Evolutionary conservation across 2,113 vertebrate genomes (phyloP), one percentile per base, ranked within the genome.

Genomic region (Thinocorus orbignyianus): DNA sequence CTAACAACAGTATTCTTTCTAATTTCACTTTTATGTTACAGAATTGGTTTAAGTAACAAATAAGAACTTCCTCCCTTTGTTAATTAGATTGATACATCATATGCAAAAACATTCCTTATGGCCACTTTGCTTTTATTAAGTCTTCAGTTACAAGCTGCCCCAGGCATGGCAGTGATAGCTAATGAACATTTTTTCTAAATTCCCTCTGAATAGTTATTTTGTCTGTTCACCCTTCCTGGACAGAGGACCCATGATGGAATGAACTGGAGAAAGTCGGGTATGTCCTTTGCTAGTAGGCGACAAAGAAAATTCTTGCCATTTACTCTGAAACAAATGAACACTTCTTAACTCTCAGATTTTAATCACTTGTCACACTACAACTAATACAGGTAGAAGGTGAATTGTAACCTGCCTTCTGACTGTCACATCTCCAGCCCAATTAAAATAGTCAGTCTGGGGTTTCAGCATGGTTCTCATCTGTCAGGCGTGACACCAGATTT

Each of bases 1-100:
- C 60, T 83, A 93, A 93, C 62, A 94, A 81, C 62, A 91, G 48
- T 94, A 76, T 86, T 82, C 52, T 94, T 94, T 69, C 71, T 74
- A 89, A 92, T 96, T 95, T 97, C n/a, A 81, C 62, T 77, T 97
- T 69, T 95, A 70, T 96, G 74, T 92, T 97, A 79, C 65, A 89
- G 62, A 96, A 91, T 39, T 12, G n/a, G 48, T 96, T 93, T 95
- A 92, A 97, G 57, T 94, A 95, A 90, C 61, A 94, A 95, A 94
- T 37, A 95, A 62, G 76, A 85, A 81, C 54, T 86, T 96, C 78
- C 33, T 48, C 37, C 69, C 52, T 93, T 97, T 97, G 86, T 97
- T 97, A 97, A 97, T 96, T 96, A 95, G 64, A 26, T 85, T 51
- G 80, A 90, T 94, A 72, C 86, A 95, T 92, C 77, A 88, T 78